Base-by-base conservation (phyloP, 2,888 invertebrate species). In the Prenolepis imparis region DNA sequence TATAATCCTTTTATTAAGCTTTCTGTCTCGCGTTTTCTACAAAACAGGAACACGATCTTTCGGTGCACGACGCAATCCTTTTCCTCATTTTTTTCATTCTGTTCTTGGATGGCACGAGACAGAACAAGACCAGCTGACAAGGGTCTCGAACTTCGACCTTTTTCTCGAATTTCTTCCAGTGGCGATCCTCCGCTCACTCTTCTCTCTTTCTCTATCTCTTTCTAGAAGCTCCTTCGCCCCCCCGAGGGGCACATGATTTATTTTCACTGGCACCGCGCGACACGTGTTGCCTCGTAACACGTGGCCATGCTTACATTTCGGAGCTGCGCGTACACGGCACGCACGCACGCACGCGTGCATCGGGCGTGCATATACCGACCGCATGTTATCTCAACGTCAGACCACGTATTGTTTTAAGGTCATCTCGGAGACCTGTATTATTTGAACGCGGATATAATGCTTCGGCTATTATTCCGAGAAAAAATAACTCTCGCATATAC, bases 261-360 rank as follows among this genome's bases (percentile, higher is more conserved):
- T 93, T 92, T 93, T 93, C 91, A 89, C 91, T 93, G 89, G 89
- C 89, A 92, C 88, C 91, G 85, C 90, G 88, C 91, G 91, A 93
- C 93, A 93, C 93, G 91, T 93, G 93, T 93, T 92, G 89, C 89
- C 86, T 80, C 82, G 88, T 89, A 90, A 90, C 91, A 91, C 90
- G 91, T 90, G 90, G 89, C 89, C 83, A 87, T 89, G 90, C 91
- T 92, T 90, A 91, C 88, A 85, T 90, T 91, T 90, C 90, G 87
- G 59, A 75, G 84, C 55, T 75, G 68, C 81, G 44, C 66, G 77
- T 68, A 73, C 55, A 72, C 72, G 74, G 41, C 67, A 70, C 63
- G 86, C 74, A 78, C 73, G 75, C 81, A 57, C 39, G 75, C 72
- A 72, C 82, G 75, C 63, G 75, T 66, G 66, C 63, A 74, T 73